Evolutionary conservation across 2,888 invertebrate species (phyloP), one percentile per base, ranked within the genome.

Genomic region (Pterostichus niger): DNA sequence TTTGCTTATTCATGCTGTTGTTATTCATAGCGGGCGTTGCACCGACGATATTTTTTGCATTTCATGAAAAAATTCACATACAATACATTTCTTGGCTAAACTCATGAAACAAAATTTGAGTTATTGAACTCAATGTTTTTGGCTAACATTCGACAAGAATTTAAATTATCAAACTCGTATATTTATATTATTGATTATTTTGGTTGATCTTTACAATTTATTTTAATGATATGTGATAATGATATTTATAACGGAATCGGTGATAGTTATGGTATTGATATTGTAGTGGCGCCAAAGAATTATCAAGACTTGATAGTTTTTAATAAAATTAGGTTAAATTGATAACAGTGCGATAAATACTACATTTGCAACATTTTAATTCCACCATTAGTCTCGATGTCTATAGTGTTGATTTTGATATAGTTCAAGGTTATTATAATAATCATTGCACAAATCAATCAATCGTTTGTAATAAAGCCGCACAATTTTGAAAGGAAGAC

Each of bases 1-100:
- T 75, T 75, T 75, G 75, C 75, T 75, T 75, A 75, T 75, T 75
- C 75, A 75, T 75, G 75, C 49, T 75, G 75, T 49, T 75, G 75
- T 75, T 75, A 49, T 52, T 75, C 17, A 31, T 46, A 9, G 75
- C 52, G 75, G 75, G 15, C 75, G 31, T 24, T 75, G 75, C 49
- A 75, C 68, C 15, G 13, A 4, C 31, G 10, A 13, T 68, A 68
- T 68, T 40, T 68, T 68, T 49, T 75, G 75, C 75, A 52, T 49
- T 64, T 64, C 64, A 9, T 64, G 64, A 64, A 35, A 64, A 64
- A 64, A 64, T 64, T 49, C 49, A 49, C 6, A 11, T n/a, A 49
- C 49, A 49, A 40, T 40, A 49, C 49, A 49, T 49, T 49, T 49
- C 49, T 49, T 49, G 49, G 49, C 49, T 49, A n/a, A 10, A 6